These are phyloP conservation scores for Dynastes grantii DNA, from an alignment of 2,888 invertebrate species.

Conservation along the genomic window DNA sequence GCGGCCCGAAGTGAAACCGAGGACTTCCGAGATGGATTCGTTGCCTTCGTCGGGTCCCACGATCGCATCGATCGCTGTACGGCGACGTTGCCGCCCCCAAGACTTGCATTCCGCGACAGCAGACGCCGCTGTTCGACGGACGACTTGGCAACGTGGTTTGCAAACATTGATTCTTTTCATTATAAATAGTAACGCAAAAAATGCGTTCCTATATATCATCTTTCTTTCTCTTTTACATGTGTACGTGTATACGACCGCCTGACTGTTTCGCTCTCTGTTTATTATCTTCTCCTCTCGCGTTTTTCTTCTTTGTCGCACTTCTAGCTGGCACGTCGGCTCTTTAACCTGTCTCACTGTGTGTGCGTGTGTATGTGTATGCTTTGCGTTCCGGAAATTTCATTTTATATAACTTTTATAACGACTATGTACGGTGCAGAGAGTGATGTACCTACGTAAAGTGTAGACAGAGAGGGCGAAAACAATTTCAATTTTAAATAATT, in stretches of 20 bases:
- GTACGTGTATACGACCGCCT: neutral
- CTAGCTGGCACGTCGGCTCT: conserved; percentile 61
- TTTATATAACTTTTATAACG: conserved; percentile 70
- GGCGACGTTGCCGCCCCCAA: conserved; percentile 62
- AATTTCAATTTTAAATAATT: conserved; percentile 52
- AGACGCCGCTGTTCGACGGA: conserved; percentile 46
- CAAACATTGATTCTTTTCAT: conserved; percentile 71
- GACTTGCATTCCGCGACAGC: conserved; percentile 64
- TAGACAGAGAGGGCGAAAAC: conserved; percentile 41
- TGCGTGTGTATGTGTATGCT: conserved; percentile 58
- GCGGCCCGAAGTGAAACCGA: conserved; percentile 63
- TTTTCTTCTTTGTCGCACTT: conserved; percentile 52
- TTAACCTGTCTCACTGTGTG: neutral
- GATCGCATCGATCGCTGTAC: conserved; percentile 64
- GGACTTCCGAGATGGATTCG: conserved; percentile 65
- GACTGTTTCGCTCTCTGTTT: conserved; percentile 18
- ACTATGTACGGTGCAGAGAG: conserved; percentile 56
- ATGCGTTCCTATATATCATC: conserved; percentile 72
- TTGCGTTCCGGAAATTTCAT: conserved; percentile 71
- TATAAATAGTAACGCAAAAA: conserved; percentile 71
- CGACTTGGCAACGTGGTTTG: conserved; percentile 60
- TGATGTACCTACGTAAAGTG: conserved; percentile 11
- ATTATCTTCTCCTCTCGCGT: conserved; percentile 4
- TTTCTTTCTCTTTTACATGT: conserved; percentile 52
- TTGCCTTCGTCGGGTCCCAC: conserved; percentile 61